phyloP scores from a whole-genome alignment of 2,888 invertebrate species.

The Drosophila parthenogenetica region DNA sequence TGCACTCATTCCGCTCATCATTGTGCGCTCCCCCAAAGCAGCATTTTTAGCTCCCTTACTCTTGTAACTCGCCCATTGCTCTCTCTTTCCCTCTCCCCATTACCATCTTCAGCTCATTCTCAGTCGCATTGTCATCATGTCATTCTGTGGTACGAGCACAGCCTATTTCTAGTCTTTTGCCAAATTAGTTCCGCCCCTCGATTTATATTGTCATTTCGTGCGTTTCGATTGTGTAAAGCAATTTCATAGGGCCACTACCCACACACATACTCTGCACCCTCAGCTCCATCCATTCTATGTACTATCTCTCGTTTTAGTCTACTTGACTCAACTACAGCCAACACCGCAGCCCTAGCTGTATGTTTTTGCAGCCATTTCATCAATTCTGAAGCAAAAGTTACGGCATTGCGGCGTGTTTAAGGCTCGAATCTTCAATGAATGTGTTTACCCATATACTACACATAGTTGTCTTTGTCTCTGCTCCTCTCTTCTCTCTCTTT shows the following conservation, averaged over 20 bases:
- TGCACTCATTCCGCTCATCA: slow-evolving; percentile 36
- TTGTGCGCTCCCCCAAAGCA: slow-evolving; percentile 17
- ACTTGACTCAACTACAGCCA: slow-evolving; percentile 27
- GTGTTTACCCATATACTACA: slow-evolving; percentile 60
- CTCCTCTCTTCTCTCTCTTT: slow-evolving; percentile 2
- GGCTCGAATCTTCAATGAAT: slow-evolving; percentile 55
- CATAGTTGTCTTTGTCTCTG: not conserved
- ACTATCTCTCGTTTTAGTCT: slow-evolving; percentile 36
- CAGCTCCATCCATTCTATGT: not conserved
- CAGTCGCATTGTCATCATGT: slow-evolving; percentile 59
- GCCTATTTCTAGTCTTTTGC: slow-evolving; percentile 82
- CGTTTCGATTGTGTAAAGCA: slow-evolving; percentile 79
- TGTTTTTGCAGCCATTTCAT: slow-evolving; percentile 63
- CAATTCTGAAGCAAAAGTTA: slow-evolving; percentile 68
- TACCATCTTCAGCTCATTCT: slow-evolving; percentile 6
- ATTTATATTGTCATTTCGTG: slow-evolving; percentile 85
- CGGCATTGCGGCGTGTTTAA: slow-evolving; percentile 73
- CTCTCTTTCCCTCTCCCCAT: not conserved
- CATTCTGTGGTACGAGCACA: slow-evolving; percentile 69
- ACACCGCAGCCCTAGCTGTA: not conserved
- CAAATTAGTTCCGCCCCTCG: slow-evolving; percentile 85
- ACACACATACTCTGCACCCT: too few relatives aligned
- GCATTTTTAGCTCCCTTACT: not conserved
- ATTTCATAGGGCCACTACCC: slow-evolving; percentile 43
- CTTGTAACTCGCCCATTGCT: not conserved